Base-by-base conservation (phyloP, 92 coral and sea anemone genomes). In the Palythoa grandis region DNA sequence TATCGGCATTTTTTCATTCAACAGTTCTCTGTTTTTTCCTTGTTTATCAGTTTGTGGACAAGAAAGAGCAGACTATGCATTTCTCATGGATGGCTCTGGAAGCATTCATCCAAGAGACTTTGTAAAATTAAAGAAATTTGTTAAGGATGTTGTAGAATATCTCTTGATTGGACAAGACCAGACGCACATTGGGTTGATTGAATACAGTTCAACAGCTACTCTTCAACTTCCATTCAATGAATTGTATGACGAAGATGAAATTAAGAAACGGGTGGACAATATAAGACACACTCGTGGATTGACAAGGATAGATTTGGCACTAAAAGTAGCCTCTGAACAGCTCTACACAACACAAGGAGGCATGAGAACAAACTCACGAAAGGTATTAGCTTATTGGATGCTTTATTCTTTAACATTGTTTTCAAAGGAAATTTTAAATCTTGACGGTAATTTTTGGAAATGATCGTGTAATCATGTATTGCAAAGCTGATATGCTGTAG, bases 251-350 rank as follows among this genome's bases (percentile, higher is more conserved):
- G 83, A 91, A 79, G 86, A 72, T 8, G 73, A 65, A 63, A 91
- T 94, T 38, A 90, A 92, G 72, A 9, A 5, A 0, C 75, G 71
- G 4, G 86, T 94, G 14, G 94, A 92, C 43, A 7, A 4, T 5
- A 74, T 92, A 2, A 53, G 52, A 11, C 94, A 84, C 4, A 79
- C 83, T 16, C 70, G 86, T 10, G 98, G 98, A 19, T 39, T 88
- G 29, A 94, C 98, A 11, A 87, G 98, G 40, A 94, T 94, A 16
- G 98, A 94, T 76, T 76, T 92, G 90, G 98, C 95, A 8, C 84
- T 94, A 13, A 20, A 78, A 23, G 66, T 89, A 43, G 94, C 94
- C 4, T 19, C 92, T 4, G 79, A 87, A 6, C 72, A 89, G 56
- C 88, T 96, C 38, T 96, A 93, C 69, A 90, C 93, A 19, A 19